Percentiles rank a stretch among this genome's conserved stretches.
phyloP scores from a whole-genome alignment of 2,888 invertebrate species.

The Acrocera orbiculus region DNA sequence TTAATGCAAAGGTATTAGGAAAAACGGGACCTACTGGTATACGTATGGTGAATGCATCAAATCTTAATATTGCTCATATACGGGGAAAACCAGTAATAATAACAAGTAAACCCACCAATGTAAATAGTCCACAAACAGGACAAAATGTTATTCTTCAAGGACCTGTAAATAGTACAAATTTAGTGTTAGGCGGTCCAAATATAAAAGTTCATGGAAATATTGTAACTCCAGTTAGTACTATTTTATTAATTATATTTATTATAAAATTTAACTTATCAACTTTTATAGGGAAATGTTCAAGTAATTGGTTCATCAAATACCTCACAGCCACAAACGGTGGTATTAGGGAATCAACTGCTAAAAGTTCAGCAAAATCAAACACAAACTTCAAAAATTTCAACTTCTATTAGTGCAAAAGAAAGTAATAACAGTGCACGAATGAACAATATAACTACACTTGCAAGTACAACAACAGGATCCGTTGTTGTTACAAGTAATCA shows the following conservation, averaged over 20 bases:
- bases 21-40: conserved; percentile 21
- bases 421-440: conserved; percentile 5
- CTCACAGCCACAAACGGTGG: conserved; percentile 26
- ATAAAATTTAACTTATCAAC: background rate
- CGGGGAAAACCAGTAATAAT: conserved; percentile 39
- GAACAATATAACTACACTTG: conserved; percentile 12
- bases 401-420: conserved; percentile 2
- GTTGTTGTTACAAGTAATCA: conserved; percentile 12
- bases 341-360: conserved; percentile 30
- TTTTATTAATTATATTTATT: background rate
- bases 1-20: conserved; percentile 33
- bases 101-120: conserved; percentile 27
- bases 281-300: conserved; percentile 14
- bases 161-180: conserved; percentile 13
- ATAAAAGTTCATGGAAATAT: conserved; percentile 27
- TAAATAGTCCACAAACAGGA: conserved; percentile 17
- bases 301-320: conserved; percentile 13
- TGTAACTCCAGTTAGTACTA: conserved; percentile 10
- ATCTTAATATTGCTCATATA: conserved; percentile 34
- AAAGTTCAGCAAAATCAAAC: conserved; percentile 25
- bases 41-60: conserved; percentile 35
- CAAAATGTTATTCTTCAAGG: conserved; percentile 32
- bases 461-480: conserved; percentile 15
- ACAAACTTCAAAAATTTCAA: conserved; percentile 9
- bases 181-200: conserved; percentile 28